phyloP scores from a whole-genome alignment of 2,797 vertebrate genomes.

The Falco concolor region DNA sequence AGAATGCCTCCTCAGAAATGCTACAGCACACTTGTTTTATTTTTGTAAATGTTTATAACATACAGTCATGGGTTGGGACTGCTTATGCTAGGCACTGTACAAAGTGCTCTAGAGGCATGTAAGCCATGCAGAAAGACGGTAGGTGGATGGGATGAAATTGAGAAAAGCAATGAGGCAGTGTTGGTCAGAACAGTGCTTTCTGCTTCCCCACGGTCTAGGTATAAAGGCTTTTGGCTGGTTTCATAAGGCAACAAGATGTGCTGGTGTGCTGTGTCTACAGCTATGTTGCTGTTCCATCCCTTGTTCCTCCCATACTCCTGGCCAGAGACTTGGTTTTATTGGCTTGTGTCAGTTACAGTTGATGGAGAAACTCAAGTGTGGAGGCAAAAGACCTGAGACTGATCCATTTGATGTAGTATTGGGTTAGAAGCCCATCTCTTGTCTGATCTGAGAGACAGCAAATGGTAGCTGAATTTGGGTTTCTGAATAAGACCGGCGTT shows the following conservation, averaged over 20 bases:
- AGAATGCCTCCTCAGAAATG: not conserved
- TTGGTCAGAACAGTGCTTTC: not conserved
- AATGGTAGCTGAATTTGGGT: not conserved
- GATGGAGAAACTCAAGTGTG: not conserved
- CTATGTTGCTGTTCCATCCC: not conserved
- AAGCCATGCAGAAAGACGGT: not conserved
- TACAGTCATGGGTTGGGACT: not conserved
- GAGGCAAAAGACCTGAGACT: not conserved
- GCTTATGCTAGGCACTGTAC: not conserved
- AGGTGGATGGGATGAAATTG: not conserved
- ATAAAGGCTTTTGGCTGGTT: not conserved
- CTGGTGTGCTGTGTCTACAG: not conserved
- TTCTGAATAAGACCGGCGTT: fast-evolving
- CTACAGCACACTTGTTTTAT: not conserved
- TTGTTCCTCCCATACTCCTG: fast-evolving
- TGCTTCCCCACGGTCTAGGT: not conserved
- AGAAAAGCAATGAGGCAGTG: not conserved
- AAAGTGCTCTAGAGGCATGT: not conserved
- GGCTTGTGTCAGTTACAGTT: not conserved
- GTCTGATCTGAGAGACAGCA: not conserved
- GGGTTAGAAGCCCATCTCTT: not conserved
- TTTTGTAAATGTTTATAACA: not conserved
- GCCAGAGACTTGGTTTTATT: not conserved
- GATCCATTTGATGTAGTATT: not conserved
- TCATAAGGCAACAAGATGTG: not conserved